These are phyloP conservation scores for Quadroppia sp. DNA, from an alignment of 2,888 invertebrate genomes.

Conservation along the genomic window DNA sequence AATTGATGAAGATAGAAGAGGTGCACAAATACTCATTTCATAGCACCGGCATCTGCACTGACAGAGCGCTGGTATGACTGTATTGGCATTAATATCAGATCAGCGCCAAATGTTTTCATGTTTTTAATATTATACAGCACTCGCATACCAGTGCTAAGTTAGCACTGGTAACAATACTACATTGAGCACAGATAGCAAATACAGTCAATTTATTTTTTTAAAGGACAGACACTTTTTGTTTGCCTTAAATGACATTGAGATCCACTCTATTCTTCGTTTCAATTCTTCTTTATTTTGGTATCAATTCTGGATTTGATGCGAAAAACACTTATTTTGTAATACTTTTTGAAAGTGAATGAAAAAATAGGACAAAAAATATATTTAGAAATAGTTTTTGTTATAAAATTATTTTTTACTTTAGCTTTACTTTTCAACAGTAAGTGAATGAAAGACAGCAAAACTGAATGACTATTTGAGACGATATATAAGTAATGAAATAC, in stretches of 20 bases:
- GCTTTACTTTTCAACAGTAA: neutral
- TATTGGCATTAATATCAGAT: conserved; percentile 16
- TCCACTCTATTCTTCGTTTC: conserved; percentile 9
- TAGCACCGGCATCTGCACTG: conserved; percentile 2
- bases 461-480: neutral
- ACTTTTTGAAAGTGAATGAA: neutral
- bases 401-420: neutral
- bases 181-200: neutral
- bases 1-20: conserved; percentile 24
- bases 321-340: neutral
- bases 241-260: neutral
- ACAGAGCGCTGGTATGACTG: no score
- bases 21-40: conserved; percentile 24
- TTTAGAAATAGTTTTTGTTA: neutral
- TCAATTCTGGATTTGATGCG: neutral
- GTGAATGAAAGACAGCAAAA: neutral
- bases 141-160: no score
- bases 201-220: conserved; percentile 25
- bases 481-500: neutral
- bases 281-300: conserved; percentile 7
- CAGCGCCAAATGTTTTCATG: conserved; percentile 28
- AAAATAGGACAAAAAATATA: neutral
- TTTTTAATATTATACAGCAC: conserved; percentile 17
- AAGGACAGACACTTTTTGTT: neutral
- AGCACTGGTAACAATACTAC: neutral